phyloP scores from a whole-genome alignment of 2,113 vertebrate species.

The Halichoeres trimaculatus region DNA sequence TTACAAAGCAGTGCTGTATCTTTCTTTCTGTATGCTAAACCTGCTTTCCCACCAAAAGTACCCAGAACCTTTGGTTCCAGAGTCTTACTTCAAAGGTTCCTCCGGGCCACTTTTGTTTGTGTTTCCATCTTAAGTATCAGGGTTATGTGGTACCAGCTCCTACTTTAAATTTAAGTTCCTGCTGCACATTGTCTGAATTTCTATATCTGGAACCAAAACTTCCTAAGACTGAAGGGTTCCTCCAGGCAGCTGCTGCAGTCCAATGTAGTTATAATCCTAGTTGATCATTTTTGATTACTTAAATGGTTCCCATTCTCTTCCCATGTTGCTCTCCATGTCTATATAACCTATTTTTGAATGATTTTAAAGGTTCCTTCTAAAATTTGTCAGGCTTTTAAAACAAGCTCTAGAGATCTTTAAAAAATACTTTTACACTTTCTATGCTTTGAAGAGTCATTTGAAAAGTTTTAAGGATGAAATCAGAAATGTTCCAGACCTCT shows the following conservation, averaged over 20 bases:
- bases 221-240: neutral
- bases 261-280: neutral
- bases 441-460: too few species aligned
- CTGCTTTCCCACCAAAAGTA: neutral
- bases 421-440: too few species aligned
- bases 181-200: too few species aligned
- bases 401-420: too few species aligned
- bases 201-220: neutral
- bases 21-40: constrained; percentile 12
- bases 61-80: neutral
- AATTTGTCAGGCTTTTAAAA: too few species aligned
- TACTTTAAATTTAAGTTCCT: too few species aligned
- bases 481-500: too few species aligned
- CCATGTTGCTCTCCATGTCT: too few species aligned
- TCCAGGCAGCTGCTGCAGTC: neutral
- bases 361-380: neutral
- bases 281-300: neutral
- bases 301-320: too few species aligned
- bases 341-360: neutral
- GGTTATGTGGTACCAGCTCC: neutral
- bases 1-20: constrained; percentile 48
- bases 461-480: too few species aligned
- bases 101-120: too few species aligned
- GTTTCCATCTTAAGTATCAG: neutral
- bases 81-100: neutral